These are phyloP conservation scores for Chloropsis cyanopogon DNA, from an alignment of 2,113 vertebrate genomes.

Conservation along the genomic window DNA sequence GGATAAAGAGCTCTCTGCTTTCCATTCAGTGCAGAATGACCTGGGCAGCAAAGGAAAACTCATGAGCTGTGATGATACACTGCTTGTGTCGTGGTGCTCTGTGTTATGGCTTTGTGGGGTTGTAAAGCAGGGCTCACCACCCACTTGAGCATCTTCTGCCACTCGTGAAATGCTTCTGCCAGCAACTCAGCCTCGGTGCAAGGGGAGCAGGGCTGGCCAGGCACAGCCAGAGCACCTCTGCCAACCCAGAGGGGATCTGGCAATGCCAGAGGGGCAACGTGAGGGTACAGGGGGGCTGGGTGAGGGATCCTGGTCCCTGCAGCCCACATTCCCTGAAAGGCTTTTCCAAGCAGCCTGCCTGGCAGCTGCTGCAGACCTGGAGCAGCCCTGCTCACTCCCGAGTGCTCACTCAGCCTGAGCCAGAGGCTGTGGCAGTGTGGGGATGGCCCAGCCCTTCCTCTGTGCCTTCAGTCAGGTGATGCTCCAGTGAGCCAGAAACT, in stretches of 20 bases:
- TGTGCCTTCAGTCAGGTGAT: not conserved
- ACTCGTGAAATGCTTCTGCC: not conserved
- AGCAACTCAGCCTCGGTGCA: not conserved
- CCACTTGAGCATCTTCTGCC: not conserved
- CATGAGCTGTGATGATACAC: not conserved
- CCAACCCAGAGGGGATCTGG: not conserved
- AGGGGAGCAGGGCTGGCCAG: not conserved
- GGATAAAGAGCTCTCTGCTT: not conserved
- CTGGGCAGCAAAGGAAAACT: not conserved
- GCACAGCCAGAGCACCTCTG: not conserved
- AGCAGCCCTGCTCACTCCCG: accelerated
- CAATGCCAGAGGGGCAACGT: not conserved
- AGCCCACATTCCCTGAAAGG: not conserved
- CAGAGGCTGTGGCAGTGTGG: not conserved
- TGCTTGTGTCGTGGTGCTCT: not conserved
- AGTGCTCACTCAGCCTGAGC: not conserved
- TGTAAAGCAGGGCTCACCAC: not conserved
- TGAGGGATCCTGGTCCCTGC: not conserved
- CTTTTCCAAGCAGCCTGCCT: not conserved
- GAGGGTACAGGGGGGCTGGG: not conserved
- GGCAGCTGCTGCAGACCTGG: not conserved
- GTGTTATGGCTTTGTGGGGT: not conserved
- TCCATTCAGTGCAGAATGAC: not conserved
- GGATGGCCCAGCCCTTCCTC: not conserved
- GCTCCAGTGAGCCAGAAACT: conserved; percentile 39